Evolutionary conservation across 2,113 vertebrate genomes (phyloP).

Genomic region (Malurus cyaneus): DNA sequence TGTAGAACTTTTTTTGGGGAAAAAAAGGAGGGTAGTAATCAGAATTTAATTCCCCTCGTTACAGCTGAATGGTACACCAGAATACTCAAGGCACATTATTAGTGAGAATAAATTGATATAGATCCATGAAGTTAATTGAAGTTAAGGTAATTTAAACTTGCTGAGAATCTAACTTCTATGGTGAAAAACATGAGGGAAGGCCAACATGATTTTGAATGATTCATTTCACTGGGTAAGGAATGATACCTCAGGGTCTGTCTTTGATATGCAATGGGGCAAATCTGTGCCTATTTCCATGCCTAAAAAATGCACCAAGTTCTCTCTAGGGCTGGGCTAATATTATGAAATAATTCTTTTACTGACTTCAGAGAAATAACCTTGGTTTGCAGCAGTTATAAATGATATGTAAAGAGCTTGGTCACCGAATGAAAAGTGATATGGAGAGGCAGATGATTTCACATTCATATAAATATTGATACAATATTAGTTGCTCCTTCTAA

Average conservation of each 20-base stretch:
- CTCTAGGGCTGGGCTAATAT: neutral
- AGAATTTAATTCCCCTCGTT: neutral
- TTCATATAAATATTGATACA: neutral
- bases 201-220: fast-evolving
- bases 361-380: neutral
- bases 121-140: neutral
- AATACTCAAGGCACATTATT: neutral
- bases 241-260: neutral
- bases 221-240: neutral
- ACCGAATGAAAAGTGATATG: neutral
- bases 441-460: neutral
- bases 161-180: neutral
- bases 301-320: neutral
- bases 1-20: neutral
- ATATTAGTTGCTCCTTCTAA: neutral
- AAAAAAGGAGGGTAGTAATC: neutral
- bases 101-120: neutral
- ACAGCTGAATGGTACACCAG: neutral
- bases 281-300: neutral
- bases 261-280: fast-evolving
- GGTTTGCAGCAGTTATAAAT: neutral
- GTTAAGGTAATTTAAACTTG: neutral
- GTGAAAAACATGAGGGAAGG: neutral
- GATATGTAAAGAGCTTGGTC: neutral
- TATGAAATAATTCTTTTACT: neutral